phyloP scores from a whole-genome alignment of 2,113 vertebrate genomes.

The Shinisaurus crocodilurus region DNA sequence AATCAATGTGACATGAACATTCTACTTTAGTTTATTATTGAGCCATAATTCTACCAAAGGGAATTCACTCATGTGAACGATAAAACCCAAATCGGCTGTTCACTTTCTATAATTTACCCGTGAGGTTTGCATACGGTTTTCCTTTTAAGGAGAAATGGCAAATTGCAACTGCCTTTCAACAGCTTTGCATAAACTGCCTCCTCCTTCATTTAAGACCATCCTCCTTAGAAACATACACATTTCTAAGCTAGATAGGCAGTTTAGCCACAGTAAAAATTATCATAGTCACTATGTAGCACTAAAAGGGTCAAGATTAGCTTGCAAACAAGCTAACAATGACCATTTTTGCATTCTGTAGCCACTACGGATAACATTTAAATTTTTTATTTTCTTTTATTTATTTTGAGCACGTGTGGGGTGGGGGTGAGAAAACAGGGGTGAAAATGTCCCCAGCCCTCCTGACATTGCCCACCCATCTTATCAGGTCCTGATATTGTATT shows the following conservation, averaged over 20 bases:
- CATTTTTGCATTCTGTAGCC: too few species aligned
- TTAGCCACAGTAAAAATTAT: neutral
- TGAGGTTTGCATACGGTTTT: neutral
- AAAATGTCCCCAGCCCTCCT: too few species aligned
- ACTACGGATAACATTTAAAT: too few species aligned
- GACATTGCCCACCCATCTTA: too few species aligned
- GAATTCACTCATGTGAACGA: constrained; percentile 18
- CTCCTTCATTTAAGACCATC: neutral
- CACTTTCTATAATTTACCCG: constrained; percentile 7
- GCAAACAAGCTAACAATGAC: too few species aligned
- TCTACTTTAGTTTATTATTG: constrained; percentile 22
- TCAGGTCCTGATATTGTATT: too few species aligned
- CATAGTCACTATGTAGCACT: neutral
- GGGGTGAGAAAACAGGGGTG: too few species aligned
- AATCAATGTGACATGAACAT: constrained; percentile 27
- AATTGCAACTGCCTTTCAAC: neutral
- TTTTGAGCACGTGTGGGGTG: too few species aligned
- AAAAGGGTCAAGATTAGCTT: too few species aligned
- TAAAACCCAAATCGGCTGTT: constrained; percentile 14
- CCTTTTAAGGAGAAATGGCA: neutral
- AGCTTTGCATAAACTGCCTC: neutral
- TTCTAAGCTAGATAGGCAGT: neutral
- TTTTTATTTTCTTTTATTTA: too few species aligned
- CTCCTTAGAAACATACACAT: neutral
- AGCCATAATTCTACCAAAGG: constrained; percentile 16